Evolutionary conservation across 2,888 invertebrate genomes (phyloP).

Genomic region (Synergus gifuensis): DNA sequence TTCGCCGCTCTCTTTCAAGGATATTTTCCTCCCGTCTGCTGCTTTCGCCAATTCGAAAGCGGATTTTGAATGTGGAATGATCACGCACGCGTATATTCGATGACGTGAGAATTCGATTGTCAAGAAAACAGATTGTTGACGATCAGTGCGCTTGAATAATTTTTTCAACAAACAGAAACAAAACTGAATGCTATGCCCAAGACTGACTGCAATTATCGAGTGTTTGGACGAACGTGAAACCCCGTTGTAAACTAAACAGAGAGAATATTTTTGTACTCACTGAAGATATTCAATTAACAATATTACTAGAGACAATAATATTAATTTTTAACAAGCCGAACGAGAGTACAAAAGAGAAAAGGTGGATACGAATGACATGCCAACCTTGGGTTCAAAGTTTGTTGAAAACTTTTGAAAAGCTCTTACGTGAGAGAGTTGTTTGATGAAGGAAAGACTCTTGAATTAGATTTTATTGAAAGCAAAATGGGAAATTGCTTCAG

Average conservation of each 20-base stretch:
- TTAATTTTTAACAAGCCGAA: background rate
- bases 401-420: background rate
- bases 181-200: conserved; percentile 5
- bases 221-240: background rate
- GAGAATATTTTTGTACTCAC: background rate
- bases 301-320: background rate
- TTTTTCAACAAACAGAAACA: conserved; percentile 12
- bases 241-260: background rate
- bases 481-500: conserved; percentile 94
- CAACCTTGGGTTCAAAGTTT: background rate
- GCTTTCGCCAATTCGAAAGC: conserved; percentile 49
- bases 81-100: conserved; percentile 44
- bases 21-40: conserved; percentile 35
- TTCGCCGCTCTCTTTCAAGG: conserved; percentile 8
- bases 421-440: background rate
- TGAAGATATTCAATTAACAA: background rate
- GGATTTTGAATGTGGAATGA: conserved; percentile 45
- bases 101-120: conserved; percentile 42
- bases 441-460: background rate
- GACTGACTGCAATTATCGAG: conserved; percentile 8
- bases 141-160: conserved; percentile 14
- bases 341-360: conserved; percentile 3
- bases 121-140: conserved; percentile 33
- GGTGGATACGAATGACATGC: background rate
- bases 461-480: background rate